A percentile compares a stretch with the other conserved stretches of the same genome.
Evolutionary conservation across 2,888 invertebrate genomes (phyloP).

Genomic region (Drosophila quinaria): DNA sequence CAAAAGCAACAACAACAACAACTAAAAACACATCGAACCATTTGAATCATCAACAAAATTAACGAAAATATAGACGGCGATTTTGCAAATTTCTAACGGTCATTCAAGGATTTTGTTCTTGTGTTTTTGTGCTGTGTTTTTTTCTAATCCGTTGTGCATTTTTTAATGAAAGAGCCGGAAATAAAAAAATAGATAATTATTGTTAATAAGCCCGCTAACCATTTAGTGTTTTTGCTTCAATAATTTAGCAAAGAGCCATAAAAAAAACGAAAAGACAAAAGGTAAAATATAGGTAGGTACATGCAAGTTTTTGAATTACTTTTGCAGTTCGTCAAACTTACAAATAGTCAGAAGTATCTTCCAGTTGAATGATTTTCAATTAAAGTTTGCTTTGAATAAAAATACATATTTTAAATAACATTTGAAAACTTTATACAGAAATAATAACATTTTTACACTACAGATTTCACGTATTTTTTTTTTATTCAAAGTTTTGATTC

Average conservation of each 20-base stretch:
- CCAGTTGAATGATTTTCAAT: not conserved
- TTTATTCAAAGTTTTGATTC: no score
- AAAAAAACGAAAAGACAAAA: not conserved
- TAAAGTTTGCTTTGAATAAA: not conserved
- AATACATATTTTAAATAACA: not conserved
- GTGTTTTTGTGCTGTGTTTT: slow-evolving; percentile 3
- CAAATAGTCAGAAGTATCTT: not conserved
- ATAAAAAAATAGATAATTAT: not conserved
- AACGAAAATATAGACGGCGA: not conserved
- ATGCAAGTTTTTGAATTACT: not conserved
- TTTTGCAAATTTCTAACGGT: slow-evolving; percentile 38
- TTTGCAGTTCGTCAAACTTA: not conserved
- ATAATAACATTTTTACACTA: not conserved
- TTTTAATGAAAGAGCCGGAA: not conserved
- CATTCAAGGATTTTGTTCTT: slow-evolving; percentile 5
- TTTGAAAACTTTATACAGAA: not conserved
- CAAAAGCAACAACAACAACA: slow-evolving; percentile 5
- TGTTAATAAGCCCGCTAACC: not conserved
- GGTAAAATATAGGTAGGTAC: slow-evolving; percentile 1
- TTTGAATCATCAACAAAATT: slow-evolving; percentile 7
- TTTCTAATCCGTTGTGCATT: not conserved
- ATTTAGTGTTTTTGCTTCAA: slow-evolving; percentile 9
- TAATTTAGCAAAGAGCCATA: not conserved
- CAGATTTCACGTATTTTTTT: no score
- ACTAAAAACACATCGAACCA: not conserved